Conservation (phyloP, 2,888 invertebrate species). For the Apeira syringaria region DNA sequence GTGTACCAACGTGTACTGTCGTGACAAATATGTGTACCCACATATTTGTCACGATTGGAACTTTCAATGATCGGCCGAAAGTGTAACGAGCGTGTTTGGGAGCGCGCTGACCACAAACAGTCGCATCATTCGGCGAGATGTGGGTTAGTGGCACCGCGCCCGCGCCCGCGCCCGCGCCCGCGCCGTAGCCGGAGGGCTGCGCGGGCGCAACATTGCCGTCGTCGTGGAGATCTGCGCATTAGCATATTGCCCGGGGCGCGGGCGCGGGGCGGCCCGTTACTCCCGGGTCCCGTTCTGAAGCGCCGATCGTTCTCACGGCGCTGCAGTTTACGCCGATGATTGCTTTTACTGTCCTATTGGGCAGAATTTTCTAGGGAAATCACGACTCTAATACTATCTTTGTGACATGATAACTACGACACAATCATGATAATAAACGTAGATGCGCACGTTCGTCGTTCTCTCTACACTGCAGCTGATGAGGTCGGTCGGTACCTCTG, state of each 20-base stretch:
- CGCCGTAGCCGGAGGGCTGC: conserved; percentile 11
- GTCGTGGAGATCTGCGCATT: conserved; percentile 60
- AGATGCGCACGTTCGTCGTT: conserved; percentile 5
- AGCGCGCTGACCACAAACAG: conserved; percentile 70
- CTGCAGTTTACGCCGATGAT: conserved; percentile 48
- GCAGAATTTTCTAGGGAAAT: conserved; percentile 22
- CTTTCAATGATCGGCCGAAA: conserved; percentile 77
- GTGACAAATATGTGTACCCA: too few species aligned
- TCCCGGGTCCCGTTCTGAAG: conserved; percentile 66
- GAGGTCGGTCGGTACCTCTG: conserved; percentile 18
- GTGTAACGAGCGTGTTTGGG: conserved; percentile 76
- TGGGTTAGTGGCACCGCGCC: conserved; percentile 77
- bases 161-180: conserved; percentile 44
- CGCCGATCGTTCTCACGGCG: conserved; percentile 65
- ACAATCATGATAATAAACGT: neutral
- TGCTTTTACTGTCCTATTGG: conserved; percentile 31
- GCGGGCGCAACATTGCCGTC: conserved; percentile 40
- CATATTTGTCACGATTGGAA: conserved; percentile 57
- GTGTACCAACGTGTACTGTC: too few species aligned
- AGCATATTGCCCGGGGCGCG: conserved; percentile 72
- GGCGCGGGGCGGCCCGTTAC: conserved; percentile 70
- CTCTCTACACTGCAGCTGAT: conserved; percentile 10
- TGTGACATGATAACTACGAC: too few species aligned
- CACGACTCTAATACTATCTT: conserved; percentile 5
- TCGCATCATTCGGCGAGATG: conserved; percentile 73